Base-by-base conservation (phyloP, 2,888 invertebrate species). In the Conus canariensis region DNA sequence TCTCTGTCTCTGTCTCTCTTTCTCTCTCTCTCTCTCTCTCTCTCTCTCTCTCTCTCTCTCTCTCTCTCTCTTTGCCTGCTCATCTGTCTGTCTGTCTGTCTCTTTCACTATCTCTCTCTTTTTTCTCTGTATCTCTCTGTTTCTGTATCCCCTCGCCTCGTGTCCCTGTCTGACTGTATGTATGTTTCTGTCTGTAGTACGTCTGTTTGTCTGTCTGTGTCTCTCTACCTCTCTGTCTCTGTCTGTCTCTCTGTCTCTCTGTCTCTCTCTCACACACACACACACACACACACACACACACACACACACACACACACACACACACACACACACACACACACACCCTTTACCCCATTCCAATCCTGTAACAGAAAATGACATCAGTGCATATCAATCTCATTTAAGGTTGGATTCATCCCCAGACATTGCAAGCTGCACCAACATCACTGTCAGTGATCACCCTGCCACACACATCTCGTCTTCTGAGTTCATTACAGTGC, bases 311-410 rank as follows among this genome's bases (percentile, higher is more conserved):
- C 80, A 45, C 80, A 45, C 80, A 45, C 80, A 45, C 80, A 80
- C 80, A 80, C 80, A 80, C 80, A 80, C 80, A 80, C 80, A 80
- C 80, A 80, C 80, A 80, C 80, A 80, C 80, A 80, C 80, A 80
- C 80, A 80, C 80, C 45, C 80, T 64, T 14, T 64, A 14, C 64
- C 16, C 10, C 64, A 10, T 64, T 64, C 64, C 16, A 10, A 64
- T 16, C 7, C 64, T 64, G 64, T 16, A 14, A 64, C 10, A 64
- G 64, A 14, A 64, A 14, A 64, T 1, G 16, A 5, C 64, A 10
- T 64, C 45, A 45, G 45, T 45, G 45, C 45, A 45, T 45, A 45
- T 45, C 2, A 1, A 45, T 45, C 45, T 45, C 45, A 45, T 45
- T 45, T 45, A 45, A 45, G 45, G 3, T 45, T 45, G 45, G 45